phyloP scores from a whole-genome alignment of 2,888 invertebrate species.

The Drosophila infuscata region DNA sequence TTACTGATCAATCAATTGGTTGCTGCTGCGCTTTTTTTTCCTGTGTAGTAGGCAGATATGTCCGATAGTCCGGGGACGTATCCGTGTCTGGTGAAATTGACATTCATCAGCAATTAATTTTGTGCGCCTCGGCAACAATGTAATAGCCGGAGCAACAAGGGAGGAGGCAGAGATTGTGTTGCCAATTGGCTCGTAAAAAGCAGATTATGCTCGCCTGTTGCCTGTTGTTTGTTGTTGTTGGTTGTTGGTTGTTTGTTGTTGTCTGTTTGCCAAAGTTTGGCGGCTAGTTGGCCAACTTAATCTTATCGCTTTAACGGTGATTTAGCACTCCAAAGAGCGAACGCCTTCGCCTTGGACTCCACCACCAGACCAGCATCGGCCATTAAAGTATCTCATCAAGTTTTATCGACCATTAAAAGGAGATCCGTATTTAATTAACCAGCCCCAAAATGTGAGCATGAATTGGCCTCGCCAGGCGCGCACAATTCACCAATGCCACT shows the following conservation, averaged over 20 bases:
- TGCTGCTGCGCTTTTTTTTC: background rate
- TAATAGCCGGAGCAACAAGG: slow-evolving; percentile 33
- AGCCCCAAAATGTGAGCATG: slow-evolving; percentile 84
- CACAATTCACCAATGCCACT: slow-evolving; percentile 44
- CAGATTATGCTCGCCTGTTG: slow-evolving; percentile 54
- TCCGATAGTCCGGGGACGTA: slow-evolving; percentile 22
- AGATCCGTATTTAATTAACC: slow-evolving; percentile 83
- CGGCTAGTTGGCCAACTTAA: slow-evolving; percentile 64
- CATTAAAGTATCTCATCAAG: slow-evolving; percentile 83
- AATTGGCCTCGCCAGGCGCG: slow-evolving; percentile 78
- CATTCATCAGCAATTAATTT: slow-evolving; percentile 84
- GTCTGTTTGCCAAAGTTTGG: slow-evolving; percentile 45
- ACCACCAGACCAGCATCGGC: slow-evolving; percentile 24
- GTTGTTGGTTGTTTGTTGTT: slow-evolving; percentile 22
- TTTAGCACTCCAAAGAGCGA: slow-evolving; percentile 64
- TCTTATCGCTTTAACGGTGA: slow-evolving; percentile 80
- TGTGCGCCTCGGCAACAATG: slow-evolving; percentile 83
- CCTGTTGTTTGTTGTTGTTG: slow-evolving; percentile 32
- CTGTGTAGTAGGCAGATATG: slow-evolving; percentile 7
- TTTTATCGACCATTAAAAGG: slow-evolving; percentile 84
- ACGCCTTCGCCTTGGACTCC: slow-evolving; percentile 13
- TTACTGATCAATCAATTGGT: background rate
- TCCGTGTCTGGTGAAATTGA: slow-evolving; percentile 52
- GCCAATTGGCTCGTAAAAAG: slow-evolving; percentile 81
- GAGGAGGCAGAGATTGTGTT: slow-evolving; percentile 68